Percentiles rank a stretch among this genome's conserved stretches.
These are phyloP conservation scores for Chrysemys picta DNA, from an alignment of 2,113 vertebrate species.

Conservation along the genomic window DNA sequence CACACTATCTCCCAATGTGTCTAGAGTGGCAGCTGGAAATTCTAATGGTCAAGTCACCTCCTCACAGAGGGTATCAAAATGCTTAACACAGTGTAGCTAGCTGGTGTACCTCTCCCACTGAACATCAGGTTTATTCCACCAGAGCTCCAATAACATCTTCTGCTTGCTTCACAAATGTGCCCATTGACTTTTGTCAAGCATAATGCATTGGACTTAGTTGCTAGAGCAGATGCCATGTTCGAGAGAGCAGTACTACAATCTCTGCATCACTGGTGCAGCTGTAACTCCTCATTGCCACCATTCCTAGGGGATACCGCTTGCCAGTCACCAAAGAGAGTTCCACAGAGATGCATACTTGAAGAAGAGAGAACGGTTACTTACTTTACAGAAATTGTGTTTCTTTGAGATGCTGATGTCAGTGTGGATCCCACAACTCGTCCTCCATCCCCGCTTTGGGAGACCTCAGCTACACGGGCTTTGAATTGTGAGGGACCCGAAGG, in stretches of 20 bases:
- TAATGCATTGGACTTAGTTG: accelerated
- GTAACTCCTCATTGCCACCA: neutral
- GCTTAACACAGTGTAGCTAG: accelerated
- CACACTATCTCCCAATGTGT: neutral
- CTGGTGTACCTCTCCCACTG: neutral
- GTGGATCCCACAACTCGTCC: neutral
- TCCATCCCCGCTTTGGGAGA: neutral
- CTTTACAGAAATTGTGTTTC: accelerated
- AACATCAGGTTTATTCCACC: no score
- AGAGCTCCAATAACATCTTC: accelerated
- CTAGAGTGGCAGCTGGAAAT: neutral
- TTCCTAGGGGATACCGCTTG: neutral
- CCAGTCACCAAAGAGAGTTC: accelerated
- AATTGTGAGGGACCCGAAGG: neutral
- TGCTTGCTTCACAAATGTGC: accelerated
- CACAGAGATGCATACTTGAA: accelerated
- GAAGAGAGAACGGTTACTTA: neutral
- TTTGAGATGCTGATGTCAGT: neutral
- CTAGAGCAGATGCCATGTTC: accelerated
- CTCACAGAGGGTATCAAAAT: neutral
- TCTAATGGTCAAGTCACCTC: neutral
- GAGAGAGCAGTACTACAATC: accelerated
- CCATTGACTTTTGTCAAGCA: neutral
- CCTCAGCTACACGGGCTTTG: neutral
- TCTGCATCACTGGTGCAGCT: neutral